Base-by-base conservation (phyloP, 2,113 vertebrate species). In the Perca schrenkii region DNA sequence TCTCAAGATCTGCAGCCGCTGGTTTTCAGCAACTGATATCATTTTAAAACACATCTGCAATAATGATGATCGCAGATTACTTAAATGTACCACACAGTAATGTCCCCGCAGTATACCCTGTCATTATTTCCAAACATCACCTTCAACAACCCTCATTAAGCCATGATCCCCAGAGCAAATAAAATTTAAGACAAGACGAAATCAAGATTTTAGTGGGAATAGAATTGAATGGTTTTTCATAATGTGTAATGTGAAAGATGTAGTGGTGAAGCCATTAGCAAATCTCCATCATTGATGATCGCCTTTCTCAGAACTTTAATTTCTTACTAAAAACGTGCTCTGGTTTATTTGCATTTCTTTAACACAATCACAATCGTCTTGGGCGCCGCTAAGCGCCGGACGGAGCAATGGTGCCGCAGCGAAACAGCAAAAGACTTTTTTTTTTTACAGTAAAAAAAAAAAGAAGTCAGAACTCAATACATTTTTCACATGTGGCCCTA, bases 1-100 rank as follows among this genome's bases (percentile, higher is more conserved):
- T 71, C 64, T 62, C 54, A 76, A 76, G 61, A 79, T 85, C 73
- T 58, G 34, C 1, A 85, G 60, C 76, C 54, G 25, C 28, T 50
- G 11, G 28, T 76, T 81, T 80, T 65, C 49, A 74, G 34, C 56
- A 46, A 60, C 52, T 31, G 47, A 17, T 54, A 46, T 54, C 8
- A 16, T 80, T 80, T 83, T 57, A 46, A 47, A 31, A 28, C 8
- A n/a, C 13, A 36, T 56, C 14, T 60, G 8, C 47, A 69, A 21
- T 47, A 82, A 84, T 63, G 43, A 66, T 77, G 16, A 66, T 22
- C 49, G 15, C 47, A 65, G 17, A 75, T 57, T 1, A 19, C 58
- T 62, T 62, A 7, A 77, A 28, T 71, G 5, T 8, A 53, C 54
- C 19, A 70, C 40, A 40, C 40, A 40, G 40, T 40, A 25, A 40